phyloP scores from a whole-genome alignment of 2,888 invertebrate genomes.

The Meteorus cinctellus region DNA sequence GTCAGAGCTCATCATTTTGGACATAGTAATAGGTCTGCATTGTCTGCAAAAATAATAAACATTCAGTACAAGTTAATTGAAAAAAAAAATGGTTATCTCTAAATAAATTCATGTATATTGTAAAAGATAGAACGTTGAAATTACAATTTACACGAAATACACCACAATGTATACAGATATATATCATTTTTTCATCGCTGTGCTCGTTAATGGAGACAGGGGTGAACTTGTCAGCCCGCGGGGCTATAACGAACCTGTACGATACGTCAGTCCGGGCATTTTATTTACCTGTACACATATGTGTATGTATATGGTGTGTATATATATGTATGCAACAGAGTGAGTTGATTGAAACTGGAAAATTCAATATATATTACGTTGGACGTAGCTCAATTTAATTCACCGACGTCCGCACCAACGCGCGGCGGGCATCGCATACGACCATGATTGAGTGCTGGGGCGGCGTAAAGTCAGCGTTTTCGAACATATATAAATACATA shows the following conservation, averaged over 20 bases:
- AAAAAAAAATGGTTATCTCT: too few relatives aligned
- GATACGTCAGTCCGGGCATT: background rate
- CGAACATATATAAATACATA: conserved; percentile 3
- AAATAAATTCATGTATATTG: too few relatives aligned
- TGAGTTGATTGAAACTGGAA: conserved; percentile 20
- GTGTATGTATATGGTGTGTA: background rate
- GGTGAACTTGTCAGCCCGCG: conserved; percentile 3
- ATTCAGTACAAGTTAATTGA: too few relatives aligned
- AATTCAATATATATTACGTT: conserved; percentile 7
- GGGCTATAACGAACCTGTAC: background rate
- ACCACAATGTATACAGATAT: too few relatives aligned
- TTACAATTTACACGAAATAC: too few relatives aligned
- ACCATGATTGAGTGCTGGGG: conserved; percentile 19
- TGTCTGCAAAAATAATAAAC: background rate
- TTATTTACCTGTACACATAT: conserved; percentile 3
- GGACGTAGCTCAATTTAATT: conserved; percentile 20
- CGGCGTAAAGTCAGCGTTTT: conserved; percentile 20
- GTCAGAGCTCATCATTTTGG: conserved; percentile 2
- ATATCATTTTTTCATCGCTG: background rate
- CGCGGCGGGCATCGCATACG: background rate
- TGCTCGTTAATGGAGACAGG: conserved; percentile 8
- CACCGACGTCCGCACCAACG: conserved; percentile 15
- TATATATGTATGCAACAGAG: background rate
- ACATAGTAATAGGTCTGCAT: background rate
- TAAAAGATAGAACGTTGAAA: too few relatives aligned